Evolutionary conservation across 2,888 invertebrate species (phyloP).

Genomic region (Bellardia pandia): DNA sequence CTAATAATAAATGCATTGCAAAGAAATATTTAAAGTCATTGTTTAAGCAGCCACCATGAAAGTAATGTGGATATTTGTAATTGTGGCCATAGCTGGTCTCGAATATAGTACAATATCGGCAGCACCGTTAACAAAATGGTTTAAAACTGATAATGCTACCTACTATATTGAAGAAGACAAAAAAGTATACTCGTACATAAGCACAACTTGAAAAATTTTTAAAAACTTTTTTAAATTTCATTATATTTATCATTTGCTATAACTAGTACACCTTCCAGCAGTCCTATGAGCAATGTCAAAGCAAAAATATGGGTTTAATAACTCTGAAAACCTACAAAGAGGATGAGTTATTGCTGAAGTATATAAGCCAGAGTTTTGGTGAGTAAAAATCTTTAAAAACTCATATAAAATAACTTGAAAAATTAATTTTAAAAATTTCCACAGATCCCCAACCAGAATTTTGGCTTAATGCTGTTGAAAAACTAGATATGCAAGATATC

Average conservation of each 20-base stretch:
- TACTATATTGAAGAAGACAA: constrained; percentile 67
- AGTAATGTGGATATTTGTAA: constrained; percentile 34
- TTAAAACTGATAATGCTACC: constrained; percentile 66
- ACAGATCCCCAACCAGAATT: constrained; percentile 57
- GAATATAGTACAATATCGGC: constrained; percentile 8
- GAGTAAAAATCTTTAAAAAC: neutral
- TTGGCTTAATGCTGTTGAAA: constrained; percentile 57
- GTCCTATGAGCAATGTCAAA: constrained; percentile 59
- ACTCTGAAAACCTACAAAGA: constrained; percentile 41
- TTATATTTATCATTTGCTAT: neutral
- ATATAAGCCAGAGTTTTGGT: constrained; percentile 52
- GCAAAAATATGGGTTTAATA: constrained; percentile 49
- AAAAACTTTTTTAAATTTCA: neutral
- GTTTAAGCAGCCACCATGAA: constrained; percentile 44
- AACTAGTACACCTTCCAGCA: constrained; percentile 64
- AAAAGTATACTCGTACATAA: neutral
- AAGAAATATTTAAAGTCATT: constrained; percentile 27
- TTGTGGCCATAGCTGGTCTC: constrained; percentile 14
- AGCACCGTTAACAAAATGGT: constrained; percentile 67
- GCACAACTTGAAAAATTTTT: neutral
- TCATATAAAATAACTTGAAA: neutral
- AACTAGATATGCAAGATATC: constrained; percentile 52
- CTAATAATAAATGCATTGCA: constrained; percentile 1
- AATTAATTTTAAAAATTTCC: neutral
- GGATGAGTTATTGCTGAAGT: constrained; percentile 42